Base-by-base conservation (phyloP, 2,888 invertebrate genomes). In the Spilarctia lutea region DNA sequence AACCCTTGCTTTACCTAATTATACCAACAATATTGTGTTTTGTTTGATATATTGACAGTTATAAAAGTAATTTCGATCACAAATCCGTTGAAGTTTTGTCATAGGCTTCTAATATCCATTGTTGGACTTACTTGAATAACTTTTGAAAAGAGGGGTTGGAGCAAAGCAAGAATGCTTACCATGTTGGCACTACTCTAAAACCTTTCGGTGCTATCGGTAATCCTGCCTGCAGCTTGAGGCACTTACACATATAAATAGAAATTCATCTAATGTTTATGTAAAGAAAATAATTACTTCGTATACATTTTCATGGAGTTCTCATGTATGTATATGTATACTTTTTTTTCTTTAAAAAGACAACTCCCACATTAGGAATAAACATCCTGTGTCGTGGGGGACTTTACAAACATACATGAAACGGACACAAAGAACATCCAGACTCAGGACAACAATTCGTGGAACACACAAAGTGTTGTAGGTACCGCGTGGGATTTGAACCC, bases 41-140 rank as follows among this genome's bases (percentile, higher is more conserved):
- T 75, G 68, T 70, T 77, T 24, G 76, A 81, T 83, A 77, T 76
- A 71, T 30, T 71, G 45, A 71, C 69, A 77, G 75, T 75, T 60
- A 45, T 67, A 83, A 79, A 18, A 30, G 18, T 30, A 18, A 18
- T 63, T 30, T 63, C 3, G 60, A 16, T 60, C 60, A 30, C 16
- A 6, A 60, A 16, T 60, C 27, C 11, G 60, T 30, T n/a, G 0
- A n/a, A 13, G n/a, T 56, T 11, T 56, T 27, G 16, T 60, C 16
- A 24, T 52, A 11, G 52, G 11, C 52, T 2, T 24, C 7, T 20
- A 1, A n/a, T n/a, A 11, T 56, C 52, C 11, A 10, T n/a, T 11
- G 10, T 56, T n/a, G 52, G 10, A 56, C 24, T 56, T 56, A n/a
- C 10, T 10, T n/a, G 24, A n/a, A 11, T 56, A 10, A n/a, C 24